Evolutionary conservation across 2,113 vertebrate species (phyloP), one percentile per base, ranked within the genome.

Genomic region (Zosterops hypoxanthus): DNA sequence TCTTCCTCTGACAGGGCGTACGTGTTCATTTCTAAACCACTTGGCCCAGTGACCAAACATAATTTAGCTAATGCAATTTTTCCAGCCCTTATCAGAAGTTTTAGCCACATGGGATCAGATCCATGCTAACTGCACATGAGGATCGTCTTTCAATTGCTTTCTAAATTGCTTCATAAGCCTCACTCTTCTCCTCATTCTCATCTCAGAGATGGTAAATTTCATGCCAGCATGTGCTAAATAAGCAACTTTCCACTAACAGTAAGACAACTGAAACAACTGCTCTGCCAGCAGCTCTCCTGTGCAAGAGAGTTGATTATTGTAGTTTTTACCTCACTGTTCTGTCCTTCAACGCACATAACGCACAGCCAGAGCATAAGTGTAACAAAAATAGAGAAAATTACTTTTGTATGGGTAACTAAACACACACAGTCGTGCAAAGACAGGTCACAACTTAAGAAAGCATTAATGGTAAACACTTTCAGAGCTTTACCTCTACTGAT

Each of bases 11-110:
- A 92, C 90, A 96, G 94, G 39, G 72, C 0, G 41, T 94, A 95
- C 90, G 34, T 97, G 95, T 94, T 96, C 77, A 70, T 94, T 93
- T 88, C 82, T 92, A 93, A 97, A 88, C 55, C 68, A 50, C 69
- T 97, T 96, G 96, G 94, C 95, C 69, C 95, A 82, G 69, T 85
- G 70, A 94, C 90, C 95, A 97, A 96, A 89, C 28, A 65, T 89
- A 96, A 96, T 94, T 96, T 86, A 80, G 64, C 63, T 92, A 94
- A 97, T 76, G 44, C 42, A 89, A 66, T 94, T 97, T 95, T 97
- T 78, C 61, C 71, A 63, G 90, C 69, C 41, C 63, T 96, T 93
- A 96, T 96, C 97, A 87, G 90, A 96, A 85, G 34, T 36, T 85
- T 79, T 77, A 79, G 34, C n/a, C 56, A 34, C 91, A 33, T 64